Base-by-base conservation (phyloP, 2,888 invertebrate species). In the Myopa tessellatipennis region DNA sequence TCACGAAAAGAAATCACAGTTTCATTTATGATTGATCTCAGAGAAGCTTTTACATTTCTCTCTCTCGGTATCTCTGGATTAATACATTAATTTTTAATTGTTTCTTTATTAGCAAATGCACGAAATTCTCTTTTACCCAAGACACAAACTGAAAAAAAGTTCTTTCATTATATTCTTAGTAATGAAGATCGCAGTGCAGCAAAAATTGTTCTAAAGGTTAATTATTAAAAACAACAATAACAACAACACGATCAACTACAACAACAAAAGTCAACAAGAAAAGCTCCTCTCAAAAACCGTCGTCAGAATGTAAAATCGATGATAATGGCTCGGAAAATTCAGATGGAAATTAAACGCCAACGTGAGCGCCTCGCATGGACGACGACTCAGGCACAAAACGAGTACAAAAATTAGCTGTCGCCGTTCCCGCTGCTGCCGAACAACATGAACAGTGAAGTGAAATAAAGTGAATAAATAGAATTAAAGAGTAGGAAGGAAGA, bases 291-390 rank as follows among this genome's bases (percentile, higher is more conserved):
- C 5, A 55, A 10, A 45, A 45, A 18, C 4, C 7, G 8, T 26
- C 3, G 61, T 61, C n/a, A n/a, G n/a, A n/a, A n/a, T n/a, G n/a
- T n/a, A n/a, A n/a, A n/a, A n/a, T n/a, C 58, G 18, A 12, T 61
- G 18, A 10, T 26, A 18, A 34, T 55, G 4, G n/a, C 34, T 50
- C 63, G 63, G 74, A 74, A 74, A 74, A 74, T 63, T 74, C 26
- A 74, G 74, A 74, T 65, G 74, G 52, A 74, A 74, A 55, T 74
- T 55, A 12, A 67, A 65, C 67, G 67, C 55, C 10, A 18, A 38
- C 52, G 74, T 74, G 74, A 65, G 67, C 38, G 74, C 67, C 55
- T 74, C 65, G 74, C 67, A 61, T 60, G 45, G 45, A 16, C 73
- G 26, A 26, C 26, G 18, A 7, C 40, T 16, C 45, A 34, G 60